These are phyloP conservation scores for Xenops minutus DNA, from an alignment of 2,797 vertebrate species.

Conservation along the genomic window DNA sequence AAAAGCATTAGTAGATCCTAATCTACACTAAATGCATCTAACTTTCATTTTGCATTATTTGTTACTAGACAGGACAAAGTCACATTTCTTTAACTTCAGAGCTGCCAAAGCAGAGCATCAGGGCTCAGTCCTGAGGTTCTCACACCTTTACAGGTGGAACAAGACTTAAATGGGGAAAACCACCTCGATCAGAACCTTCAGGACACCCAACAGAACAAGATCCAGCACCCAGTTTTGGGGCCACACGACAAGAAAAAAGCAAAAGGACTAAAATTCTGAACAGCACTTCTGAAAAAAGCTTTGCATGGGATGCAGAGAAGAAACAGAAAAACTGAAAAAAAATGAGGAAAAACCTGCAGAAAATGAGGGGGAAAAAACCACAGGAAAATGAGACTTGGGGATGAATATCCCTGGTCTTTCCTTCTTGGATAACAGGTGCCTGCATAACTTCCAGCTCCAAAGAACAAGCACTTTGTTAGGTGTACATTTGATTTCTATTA, in stretches of 20 bases:
- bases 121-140: background rate
- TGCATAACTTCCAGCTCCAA: background rate
- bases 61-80: fast-evolving
- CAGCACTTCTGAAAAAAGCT: background rate
- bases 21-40: background rate
- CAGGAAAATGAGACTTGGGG: background rate
- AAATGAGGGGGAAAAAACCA: background rate
- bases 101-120: background rate
- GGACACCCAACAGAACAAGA: fast-evolving
- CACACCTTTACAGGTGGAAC: fast-evolving
- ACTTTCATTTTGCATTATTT: background rate
- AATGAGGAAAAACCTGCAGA: background rate
- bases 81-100: background rate
- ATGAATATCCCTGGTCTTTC: background rate
- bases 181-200: fast-evolving
- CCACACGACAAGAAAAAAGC: background rate
- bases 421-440: background rate
- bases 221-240: background rate
- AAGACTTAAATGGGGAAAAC: background rate
- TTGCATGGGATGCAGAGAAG: background rate
- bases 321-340: background rate
- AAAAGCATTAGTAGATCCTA: background rate
- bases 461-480: background rate
- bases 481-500: background rate
- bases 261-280: background rate